A percentile compares a stretch with the other conserved stretches of the same genome.
These are phyloP conservation scores for Diplosoma virens DNA, from an alignment of 23 tunicate genomes.

Conservation along the genomic window DNA sequence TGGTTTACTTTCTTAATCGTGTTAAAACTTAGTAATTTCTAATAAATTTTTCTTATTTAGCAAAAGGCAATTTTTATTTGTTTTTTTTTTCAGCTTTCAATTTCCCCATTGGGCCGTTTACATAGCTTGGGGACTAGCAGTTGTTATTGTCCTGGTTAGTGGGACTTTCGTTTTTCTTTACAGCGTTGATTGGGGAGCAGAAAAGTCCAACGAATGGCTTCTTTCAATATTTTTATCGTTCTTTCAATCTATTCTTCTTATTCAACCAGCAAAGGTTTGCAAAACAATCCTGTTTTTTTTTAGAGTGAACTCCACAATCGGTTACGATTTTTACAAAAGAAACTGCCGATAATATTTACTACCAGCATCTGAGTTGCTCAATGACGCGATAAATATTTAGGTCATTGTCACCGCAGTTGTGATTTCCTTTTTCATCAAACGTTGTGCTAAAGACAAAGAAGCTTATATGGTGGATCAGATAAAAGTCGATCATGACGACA, in stretches of 20 bases:
- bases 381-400: no score
- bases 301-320: no score
- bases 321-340: no score
- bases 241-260: conserved; percentile 66
- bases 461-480: conserved; percentile 28
- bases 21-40: no score
- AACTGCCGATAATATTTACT: no score
- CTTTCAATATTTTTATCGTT: conserved; percentile 54
- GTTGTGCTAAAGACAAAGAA: conserved; percentile 41
- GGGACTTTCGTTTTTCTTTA: conserved; percentile 73
- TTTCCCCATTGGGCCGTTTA: conserved; percentile 76
- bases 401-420: conserved; percentile 50
- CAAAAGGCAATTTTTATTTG: no score
- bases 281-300: not conserved
- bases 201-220: conserved; percentile 68
- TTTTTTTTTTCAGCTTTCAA: conserved; percentile 6
- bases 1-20: no score
- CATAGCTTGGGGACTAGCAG: conserved; percentile 52
- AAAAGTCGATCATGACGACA: conserved; percentile 12
- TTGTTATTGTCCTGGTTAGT: conserved; percentile 32
- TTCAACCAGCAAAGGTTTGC: conserved; percentile 79
- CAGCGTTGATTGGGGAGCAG: conserved; percentile 86
- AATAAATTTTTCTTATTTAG: no score
- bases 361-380: no score
- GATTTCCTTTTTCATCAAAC: conserved; percentile 57